A percentile compares a stretch with the other conserved stretches of the same genome.
These are phyloP conservation scores for Dicentrarchus labrax DNA, from an alignment of 2,113 vertebrate genomes.

Conservation along the genomic window DNA sequence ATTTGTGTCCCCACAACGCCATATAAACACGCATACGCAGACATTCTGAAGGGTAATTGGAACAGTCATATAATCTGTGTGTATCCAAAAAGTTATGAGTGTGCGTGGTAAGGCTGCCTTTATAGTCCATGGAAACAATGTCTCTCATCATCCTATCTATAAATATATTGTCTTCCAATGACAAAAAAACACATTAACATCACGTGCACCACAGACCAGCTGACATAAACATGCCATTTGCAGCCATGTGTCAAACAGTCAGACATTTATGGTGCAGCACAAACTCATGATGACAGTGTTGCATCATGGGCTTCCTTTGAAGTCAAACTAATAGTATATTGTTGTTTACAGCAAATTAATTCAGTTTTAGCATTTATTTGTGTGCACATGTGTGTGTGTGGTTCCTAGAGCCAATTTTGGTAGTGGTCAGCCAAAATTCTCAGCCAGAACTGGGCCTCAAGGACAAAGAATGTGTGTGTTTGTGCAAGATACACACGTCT, in stretches of 20 bases:
- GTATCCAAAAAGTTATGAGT: constrained; percentile 37
- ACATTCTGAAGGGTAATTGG: constrained; percentile 33
- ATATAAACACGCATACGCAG: constrained; percentile 17
- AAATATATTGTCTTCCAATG: constrained; percentile 59
- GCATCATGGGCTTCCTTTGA: constrained; percentile 47
- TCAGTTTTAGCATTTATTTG: constrained; percentile 38
- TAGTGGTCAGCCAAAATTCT: constrained; percentile 48
- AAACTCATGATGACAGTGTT: constrained; percentile 45
- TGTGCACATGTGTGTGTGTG: constrained; percentile 6
- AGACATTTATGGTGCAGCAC: constrained; percentile 32
- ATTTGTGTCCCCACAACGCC: constrained; percentile 19
- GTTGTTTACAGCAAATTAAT: constrained; percentile 45
- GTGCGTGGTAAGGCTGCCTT: constrained; percentile 7
- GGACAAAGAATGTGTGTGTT: constrained; percentile 43
- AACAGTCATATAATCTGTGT: constrained; percentile 18
- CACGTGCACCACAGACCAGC: constrained; percentile 41
- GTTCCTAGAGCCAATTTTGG: constrained; percentile 22
- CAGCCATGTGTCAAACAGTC: constrained; percentile 40
- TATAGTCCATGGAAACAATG: constrained; percentile 68
- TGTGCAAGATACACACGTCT: constrained; percentile 56
- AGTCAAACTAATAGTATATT: constrained; percentile 32
- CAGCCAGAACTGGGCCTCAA: constrained; percentile 43
- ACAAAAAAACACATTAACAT: constrained; percentile 38
- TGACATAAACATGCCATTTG: constrained; percentile 29
- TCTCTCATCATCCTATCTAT: constrained; percentile 49